A percentile compares a stretch with the other conserved stretches of the same genome.
These are phyloP conservation scores for Nomada ferruginata DNA, from an alignment of 2,888 invertebrate genomes.

Conservation along the genomic window DNA sequence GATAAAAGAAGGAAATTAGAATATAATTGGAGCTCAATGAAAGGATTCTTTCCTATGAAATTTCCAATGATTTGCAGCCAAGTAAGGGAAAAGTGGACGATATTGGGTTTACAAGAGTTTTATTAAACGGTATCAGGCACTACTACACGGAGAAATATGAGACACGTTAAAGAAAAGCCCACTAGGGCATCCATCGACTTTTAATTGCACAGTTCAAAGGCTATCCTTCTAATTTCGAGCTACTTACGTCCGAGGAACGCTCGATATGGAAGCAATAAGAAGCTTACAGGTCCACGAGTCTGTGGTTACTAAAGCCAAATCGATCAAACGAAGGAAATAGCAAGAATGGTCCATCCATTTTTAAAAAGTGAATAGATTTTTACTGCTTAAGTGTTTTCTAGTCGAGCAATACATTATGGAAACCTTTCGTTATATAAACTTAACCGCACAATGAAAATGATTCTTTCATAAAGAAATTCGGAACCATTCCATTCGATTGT, in stretches of 20 bases:
- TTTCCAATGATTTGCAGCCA: background rate
- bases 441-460: too few species aligned
- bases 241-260: constrained; percentile 32
- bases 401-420: background rate
- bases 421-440: too few species aligned
- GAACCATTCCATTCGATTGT: background rate
- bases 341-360: constrained; percentile 6
- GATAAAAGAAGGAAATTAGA: too few species aligned
- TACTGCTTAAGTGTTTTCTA: background rate
- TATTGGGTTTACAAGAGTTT: constrained; percentile 11
- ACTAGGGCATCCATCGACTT: constrained; percentile 14
- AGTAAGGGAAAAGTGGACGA: background rate
- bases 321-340: constrained; percentile 19
- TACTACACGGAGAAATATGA: constrained; percentile 16
- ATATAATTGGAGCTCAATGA: background rate
- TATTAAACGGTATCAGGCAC: background rate
- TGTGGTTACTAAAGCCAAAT: constrained; percentile 31
- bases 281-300: constrained; percentile 45
- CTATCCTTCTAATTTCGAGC: constrained; percentile 53
- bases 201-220: constrained; percentile 52
- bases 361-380: background rate
- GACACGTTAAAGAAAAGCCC: constrained; percentile 4
- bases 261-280: constrained; percentile 49
- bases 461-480: too few species aligned
- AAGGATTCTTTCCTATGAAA: background rate